Evolutionary conservation across 2,113 vertebrate genomes (phyloP).

Genomic region (Lontra canadensis): DNA sequence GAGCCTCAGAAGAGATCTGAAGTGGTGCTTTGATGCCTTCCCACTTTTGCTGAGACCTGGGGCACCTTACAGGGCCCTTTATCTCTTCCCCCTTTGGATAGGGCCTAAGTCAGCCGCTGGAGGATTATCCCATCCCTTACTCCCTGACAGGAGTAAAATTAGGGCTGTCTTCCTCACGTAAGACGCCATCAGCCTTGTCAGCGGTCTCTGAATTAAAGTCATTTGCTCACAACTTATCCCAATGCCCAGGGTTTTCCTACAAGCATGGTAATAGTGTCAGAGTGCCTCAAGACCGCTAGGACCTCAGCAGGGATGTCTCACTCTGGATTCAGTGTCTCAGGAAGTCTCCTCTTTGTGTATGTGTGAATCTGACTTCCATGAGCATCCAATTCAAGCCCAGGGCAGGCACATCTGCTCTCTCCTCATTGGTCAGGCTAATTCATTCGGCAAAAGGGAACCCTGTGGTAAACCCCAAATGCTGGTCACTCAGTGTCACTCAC

Average conservation of each 20-base stretch:
- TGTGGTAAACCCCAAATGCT: neutral
- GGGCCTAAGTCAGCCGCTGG: neutral
- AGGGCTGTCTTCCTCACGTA: neutral
- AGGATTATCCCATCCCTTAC: neutral
- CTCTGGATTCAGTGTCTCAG: neutral
- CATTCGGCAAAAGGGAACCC: neutral
- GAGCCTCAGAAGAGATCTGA: neutral
- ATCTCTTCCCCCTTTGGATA: neutral
- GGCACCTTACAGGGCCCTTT: neutral
- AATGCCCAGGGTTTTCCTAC: neutral
- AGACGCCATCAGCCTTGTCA: neutral
- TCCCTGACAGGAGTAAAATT: neutral
- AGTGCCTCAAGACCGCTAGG: neutral
- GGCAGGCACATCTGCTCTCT: neutral
- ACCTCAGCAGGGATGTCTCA: neutral
- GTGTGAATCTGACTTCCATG: neutral
- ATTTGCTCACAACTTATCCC: neutral
- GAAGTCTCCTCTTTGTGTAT: neutral
- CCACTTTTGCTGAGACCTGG: neutral
- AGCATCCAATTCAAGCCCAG: neutral
- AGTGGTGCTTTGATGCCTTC: neutral
- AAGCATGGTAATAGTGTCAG: neutral
- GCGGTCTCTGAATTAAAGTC: neutral
- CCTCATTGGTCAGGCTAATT: neutral
- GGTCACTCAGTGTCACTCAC: neutral